These are phyloP conservation scores for Harpagus bidentatus DNA, from an alignment of 2,113 vertebrate species.

Conservation along the genomic window DNA sequence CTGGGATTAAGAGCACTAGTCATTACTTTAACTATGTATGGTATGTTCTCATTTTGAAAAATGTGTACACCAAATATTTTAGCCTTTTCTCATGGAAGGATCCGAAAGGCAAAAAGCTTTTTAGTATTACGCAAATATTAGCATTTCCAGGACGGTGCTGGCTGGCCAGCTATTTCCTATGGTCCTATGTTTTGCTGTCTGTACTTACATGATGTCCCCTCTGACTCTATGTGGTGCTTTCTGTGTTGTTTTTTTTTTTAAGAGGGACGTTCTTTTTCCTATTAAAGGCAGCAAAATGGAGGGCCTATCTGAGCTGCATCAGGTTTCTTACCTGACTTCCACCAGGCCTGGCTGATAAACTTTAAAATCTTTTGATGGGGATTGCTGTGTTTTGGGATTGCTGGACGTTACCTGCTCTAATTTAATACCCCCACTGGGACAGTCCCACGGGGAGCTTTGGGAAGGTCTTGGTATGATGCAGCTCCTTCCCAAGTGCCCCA, in stretches of 20 bases:
- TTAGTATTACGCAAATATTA: not conserved
- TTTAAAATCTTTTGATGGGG: not conserved
- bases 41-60: conserved; percentile 51
- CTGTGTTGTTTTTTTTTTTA: not conserved
- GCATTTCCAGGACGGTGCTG: not conserved
- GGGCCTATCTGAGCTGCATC: not conserved
- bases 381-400: not conserved
- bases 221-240: not conserved
- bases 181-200: not conserved
- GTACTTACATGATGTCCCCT: not conserved
- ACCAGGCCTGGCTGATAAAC: not conserved
- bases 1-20: conserved; percentile 60
- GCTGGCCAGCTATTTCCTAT: not conserved
- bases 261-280: not conserved
- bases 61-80: conserved; percentile 52
- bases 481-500: not conserved
- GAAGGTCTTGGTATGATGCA: not conserved
- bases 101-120: not conserved
- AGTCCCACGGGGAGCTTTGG: not conserved
- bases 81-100: conserved; percentile 61
- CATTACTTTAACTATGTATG: conserved; percentile 66
- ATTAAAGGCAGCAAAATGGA: not conserved
- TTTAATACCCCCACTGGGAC: not conserved
- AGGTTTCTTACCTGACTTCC: not conserved
- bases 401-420: not conserved